A percentile compares a stretch with the other conserved stretches of the same genome.
phyloP scores from a whole-genome alignment of 2,888 invertebrate genomes.

The Entomobrya proxima region DNA sequence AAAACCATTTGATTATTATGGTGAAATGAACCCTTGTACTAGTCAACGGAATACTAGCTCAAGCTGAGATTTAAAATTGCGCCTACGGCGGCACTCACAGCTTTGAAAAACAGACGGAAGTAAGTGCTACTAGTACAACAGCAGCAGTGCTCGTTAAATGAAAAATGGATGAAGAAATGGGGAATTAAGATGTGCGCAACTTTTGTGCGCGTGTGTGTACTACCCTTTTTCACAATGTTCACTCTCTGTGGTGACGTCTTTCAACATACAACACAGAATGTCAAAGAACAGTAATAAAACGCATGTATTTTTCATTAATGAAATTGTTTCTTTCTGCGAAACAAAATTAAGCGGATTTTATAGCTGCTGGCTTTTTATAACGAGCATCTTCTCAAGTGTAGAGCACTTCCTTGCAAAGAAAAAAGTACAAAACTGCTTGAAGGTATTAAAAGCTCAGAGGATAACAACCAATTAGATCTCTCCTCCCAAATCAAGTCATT shows the following conservation, averaged over 20 bases:
- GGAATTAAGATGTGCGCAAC: conserved; percentile 5
- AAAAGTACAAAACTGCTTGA: neutral
- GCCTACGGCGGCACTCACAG: conserved; percentile 3
- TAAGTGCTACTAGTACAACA: too few relatives aligned
- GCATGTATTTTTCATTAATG: neutral
- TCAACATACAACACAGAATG: neutral
- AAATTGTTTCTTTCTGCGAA: neutral
- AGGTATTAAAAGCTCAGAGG: neutral
- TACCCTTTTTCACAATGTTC: neutral
- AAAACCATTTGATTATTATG: conserved; percentile 5
- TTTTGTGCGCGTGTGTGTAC: neutral
- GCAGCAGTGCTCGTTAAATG: conserved; percentile 28
- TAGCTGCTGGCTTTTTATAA: too few relatives aligned
- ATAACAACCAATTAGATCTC: neutral
- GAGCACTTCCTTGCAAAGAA: neutral
- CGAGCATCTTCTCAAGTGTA: too few relatives aligned
- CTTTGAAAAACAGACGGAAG: conserved; percentile 34
- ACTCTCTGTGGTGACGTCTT: too few relatives aligned
- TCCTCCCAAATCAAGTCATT: conserved; percentile 12
- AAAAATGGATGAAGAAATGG: conserved; percentile 1
- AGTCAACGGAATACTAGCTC: neutral
- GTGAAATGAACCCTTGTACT: neutral
- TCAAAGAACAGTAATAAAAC: neutral
- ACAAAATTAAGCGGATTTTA: too few relatives aligned
- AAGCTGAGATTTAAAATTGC: conserved; percentile 25